Evolutionary conservation across 1,140 invertebrate genomes (phyloP).

Genomic region (Varroa destructor): DNA sequence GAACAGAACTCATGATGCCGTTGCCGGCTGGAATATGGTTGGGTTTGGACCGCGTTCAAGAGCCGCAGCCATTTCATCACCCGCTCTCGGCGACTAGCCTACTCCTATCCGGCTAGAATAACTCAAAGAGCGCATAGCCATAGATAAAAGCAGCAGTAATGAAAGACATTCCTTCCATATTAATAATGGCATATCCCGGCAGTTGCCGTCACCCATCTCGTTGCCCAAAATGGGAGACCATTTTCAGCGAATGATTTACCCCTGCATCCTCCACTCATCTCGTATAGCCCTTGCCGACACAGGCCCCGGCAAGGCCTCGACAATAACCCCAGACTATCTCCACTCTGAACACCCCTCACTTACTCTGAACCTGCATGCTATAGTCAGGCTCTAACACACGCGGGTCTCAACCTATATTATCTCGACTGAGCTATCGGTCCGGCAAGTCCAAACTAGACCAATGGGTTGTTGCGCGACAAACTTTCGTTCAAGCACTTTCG

Average conservation of each 20-base stretch:
- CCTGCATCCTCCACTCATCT: not conserved
- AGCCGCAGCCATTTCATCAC: not conserved
- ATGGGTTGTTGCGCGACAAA: too few relatives aligned
- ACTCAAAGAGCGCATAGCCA: not conserved
- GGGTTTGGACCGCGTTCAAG: not conserved
- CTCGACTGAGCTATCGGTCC: too few relatives aligned
- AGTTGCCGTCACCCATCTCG: too few relatives aligned
- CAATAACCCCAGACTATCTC: not conserved
- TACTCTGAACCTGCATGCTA: too few relatives aligned
- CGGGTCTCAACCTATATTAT: too few relatives aligned
- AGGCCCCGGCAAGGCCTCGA: not conserved
- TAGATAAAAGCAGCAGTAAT: not conserved
- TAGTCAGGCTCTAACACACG: too few relatives aligned
- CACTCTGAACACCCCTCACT: not conserved
- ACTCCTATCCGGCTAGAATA: not conserved
- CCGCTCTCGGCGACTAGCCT: not conserved
- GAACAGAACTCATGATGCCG: not conserved
- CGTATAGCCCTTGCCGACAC: not conserved
- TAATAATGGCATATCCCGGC: constrained; percentile 4
- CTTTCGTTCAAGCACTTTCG: too few relatives aligned
- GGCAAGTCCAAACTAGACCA: too few relatives aligned
- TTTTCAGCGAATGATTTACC: not conserved
- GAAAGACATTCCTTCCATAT: constrained; percentile 26
- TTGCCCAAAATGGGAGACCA: not conserved
- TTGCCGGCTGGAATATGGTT: not conserved